These are phyloP conservation scores for Urosaurus nigricauda DNA, from an alignment of 2,797 vertebrate species.

Conservation along the genomic window DNA sequence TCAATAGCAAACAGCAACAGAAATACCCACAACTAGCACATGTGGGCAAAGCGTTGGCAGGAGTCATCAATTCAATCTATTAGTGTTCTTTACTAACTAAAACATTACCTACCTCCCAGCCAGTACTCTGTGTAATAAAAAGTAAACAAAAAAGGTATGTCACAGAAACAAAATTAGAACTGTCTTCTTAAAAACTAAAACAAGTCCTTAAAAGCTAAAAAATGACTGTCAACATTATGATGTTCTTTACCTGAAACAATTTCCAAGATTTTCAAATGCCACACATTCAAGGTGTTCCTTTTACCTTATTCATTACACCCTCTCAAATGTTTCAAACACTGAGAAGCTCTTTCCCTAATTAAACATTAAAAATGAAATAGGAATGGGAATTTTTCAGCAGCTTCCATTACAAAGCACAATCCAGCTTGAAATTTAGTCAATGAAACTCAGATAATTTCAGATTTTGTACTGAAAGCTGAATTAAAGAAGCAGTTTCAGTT, in stretches of 20 bases:
- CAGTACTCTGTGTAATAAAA: slow-evolving; percentile 99
- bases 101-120: slow-evolving; percentile 99
- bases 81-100: slow-evolving; percentile 88
- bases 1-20: slow-evolving; percentile 89
- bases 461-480: not conserved
- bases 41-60: slow-evolving; percentile 91
- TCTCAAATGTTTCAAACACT: not conserved
- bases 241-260: slow-evolving; percentile 44
- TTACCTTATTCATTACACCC: slow-evolving; percentile 12
- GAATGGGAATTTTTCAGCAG: not conserved
- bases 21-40: slow-evolving; percentile 89
- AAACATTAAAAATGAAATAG: not conserved
- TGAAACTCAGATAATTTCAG: not conserved
- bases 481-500: not conserved
- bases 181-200: slow-evolving; percentile 73
- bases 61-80: slow-evolving; percentile 82
- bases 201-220: not conserved
- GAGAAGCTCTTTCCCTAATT: not conserved
- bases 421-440: not conserved
- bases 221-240: slow-evolving; percentile 59
- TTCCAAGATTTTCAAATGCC: slow-evolving; percentile 47
- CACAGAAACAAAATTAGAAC: slow-evolving; percentile 76
- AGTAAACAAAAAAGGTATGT: slow-evolving; percentile 90
- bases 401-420: not conserved
- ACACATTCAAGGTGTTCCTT: slow-evolving; percentile 28